Percentiles rank a stretch among this genome's conserved stretches.
Evolutionary conservation across 2,113 vertebrate genomes (phyloP).

Genomic region (Malurus melanocephalus): DNA sequence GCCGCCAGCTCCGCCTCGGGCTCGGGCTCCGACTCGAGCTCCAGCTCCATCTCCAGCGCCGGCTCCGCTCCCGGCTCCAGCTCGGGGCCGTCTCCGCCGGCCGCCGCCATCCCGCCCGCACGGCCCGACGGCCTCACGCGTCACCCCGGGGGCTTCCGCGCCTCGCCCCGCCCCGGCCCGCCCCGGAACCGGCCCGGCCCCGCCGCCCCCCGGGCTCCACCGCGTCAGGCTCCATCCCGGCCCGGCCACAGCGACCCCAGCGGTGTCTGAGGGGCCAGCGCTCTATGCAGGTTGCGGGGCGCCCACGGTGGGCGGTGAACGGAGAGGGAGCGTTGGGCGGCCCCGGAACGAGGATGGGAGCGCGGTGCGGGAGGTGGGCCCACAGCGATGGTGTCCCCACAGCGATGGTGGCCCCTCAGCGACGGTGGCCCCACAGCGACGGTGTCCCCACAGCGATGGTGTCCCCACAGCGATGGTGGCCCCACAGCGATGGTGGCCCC

Average conservation of each 20-base stretch:
- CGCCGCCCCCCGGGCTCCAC: neutral
- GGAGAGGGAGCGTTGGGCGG: neutral
- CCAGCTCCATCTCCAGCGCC: neutral
- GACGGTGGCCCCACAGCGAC: too few relatives aligned
- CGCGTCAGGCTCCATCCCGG: neutral
- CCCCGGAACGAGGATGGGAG: neutral
- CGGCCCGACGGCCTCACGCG: neutral
- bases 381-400: too few relatives aligned
- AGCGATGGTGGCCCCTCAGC: too few relatives aligned
- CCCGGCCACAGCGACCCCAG: too few relatives aligned
- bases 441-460: too few relatives aligned
- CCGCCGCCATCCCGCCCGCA: neutral
- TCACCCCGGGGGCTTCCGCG: neutral
- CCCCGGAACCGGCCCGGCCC: constrained; percentile 43
- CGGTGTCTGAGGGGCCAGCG: too few relatives aligned
- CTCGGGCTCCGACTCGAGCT: neutral
- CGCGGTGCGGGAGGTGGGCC: fast-evolving
- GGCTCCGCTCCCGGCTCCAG: neutral
- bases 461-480: too few relatives aligned
- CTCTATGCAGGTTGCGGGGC: constrained; percentile 12
- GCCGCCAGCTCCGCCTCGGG: constrained; percentile 69
- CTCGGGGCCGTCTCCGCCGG: neutral
- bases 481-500: too few relatives aligned
- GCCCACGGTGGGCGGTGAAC: fast-evolving
- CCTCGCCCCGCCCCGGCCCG: neutral